Base-by-base conservation (phyloP, 2,113 vertebrate species). In the Himantopus leucocephalus region DNA sequence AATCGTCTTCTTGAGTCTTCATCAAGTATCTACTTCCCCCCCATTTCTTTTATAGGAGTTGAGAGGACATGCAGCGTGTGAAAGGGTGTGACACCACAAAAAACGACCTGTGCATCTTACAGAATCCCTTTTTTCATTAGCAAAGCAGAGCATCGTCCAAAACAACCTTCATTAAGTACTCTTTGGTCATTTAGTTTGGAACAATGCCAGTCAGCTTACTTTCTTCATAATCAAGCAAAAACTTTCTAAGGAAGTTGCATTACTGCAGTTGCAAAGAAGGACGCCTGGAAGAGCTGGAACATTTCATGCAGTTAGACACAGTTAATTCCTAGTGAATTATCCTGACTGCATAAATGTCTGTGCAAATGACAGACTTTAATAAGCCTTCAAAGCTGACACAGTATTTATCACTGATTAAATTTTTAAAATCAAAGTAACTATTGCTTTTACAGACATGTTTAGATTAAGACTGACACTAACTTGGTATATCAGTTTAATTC, bases 341-440 rank as follows among this genome's bases (percentile, higher is more conserved):
- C 55, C 50, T 80, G 37, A 63, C 39, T 58, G 88, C 72, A 78
- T 91, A 94, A 93, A 85, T 22, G 77, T 64, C 95, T 92, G 39
- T 82, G 80, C 92, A 94, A 95, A 94, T 85, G 86, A 94, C 84
- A 94, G 77, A 56, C 60, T 88, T 92, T 96, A 97, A 94, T 93
- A 96, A 95, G 90, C 92, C 90, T 94, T 97, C 95, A 96, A 90
- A 92, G 37, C 29, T 95, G 94, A 95, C 95, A 96, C 48, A 85
- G 84, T 96, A 93, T 96, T 97, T 97, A 97, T 82, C 97, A 59
- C 50, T 96, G 92, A 94, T 97, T 96, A 95, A 85, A 92, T 92
- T 92, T 95, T 92, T 43, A 24, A 95, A 97, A 96, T 95, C 84
- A 94, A 96, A 97, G 75, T 88, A 94, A 93, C 91, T 96, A 85